These are phyloP conservation scores for Ornithorhynchus anatinus DNA, from an alignment of 2,113 vertebrate genomes.

Conservation along the genomic window DNA sequence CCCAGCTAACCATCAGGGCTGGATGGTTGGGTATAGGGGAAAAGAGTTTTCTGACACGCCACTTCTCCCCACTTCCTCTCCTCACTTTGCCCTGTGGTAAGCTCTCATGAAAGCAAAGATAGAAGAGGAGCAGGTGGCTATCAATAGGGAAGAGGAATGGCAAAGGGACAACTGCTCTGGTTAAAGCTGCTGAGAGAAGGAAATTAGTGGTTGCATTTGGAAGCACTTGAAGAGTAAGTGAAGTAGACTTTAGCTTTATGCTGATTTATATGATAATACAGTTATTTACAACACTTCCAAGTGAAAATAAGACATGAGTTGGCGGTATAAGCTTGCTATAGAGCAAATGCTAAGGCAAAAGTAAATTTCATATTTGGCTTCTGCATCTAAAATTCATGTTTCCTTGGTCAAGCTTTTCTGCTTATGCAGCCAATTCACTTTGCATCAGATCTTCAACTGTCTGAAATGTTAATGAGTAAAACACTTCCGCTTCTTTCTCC, in stretches of 20 bases:
- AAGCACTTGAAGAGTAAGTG: background rate
- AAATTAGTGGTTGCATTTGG: background rate
- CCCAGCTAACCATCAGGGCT: too few species aligned
- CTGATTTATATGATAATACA: background rate
- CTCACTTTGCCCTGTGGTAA: too few species aligned
- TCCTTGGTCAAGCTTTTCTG: constrained; percentile 12
- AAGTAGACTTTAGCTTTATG: constrained; percentile 8
- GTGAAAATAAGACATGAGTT: constrained; percentile 7
- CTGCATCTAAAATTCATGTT: background rate
- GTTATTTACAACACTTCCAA: constrained; percentile 5
- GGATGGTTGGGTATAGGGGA: too few species aligned
- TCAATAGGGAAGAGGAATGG: too few species aligned
- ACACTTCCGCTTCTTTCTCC: background rate
- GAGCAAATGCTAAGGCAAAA: constrained; percentile 4
- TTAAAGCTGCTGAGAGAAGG: background rate
- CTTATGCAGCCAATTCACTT: background rate
- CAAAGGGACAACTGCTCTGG: too few species aligned
- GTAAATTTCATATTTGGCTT: background rate
- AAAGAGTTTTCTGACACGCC: too few species aligned
- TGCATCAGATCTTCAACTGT: background rate
- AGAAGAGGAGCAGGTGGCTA: too few species aligned
- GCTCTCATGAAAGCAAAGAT: too few species aligned
- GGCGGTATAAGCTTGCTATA: background rate
- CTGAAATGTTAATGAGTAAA: background rate
- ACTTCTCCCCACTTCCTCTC: too few species aligned